Conservation (phyloP, 2,888 invertebrate genomes). For the Lordiphosa fenestrarum region DNA sequence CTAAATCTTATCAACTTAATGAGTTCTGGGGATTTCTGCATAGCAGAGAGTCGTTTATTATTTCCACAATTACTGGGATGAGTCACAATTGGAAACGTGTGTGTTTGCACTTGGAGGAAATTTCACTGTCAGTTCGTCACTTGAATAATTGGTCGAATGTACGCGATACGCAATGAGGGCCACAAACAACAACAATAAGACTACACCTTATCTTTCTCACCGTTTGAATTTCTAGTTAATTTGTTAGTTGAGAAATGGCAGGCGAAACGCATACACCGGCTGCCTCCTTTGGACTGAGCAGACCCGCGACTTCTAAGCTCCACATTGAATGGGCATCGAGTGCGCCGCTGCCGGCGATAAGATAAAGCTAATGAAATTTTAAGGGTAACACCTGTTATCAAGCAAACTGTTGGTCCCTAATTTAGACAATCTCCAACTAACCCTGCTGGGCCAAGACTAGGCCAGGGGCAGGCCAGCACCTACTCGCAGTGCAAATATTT, state of each 20-base stretch:
- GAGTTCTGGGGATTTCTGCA: constrained; percentile 45
- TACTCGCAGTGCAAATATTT: constrained; percentile 28
- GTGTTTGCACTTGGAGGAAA: constrained; percentile 33
- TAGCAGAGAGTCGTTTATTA: constrained; percentile 12
- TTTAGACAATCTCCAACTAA: constrained; percentile 1
- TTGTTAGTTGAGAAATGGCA: constrained; percentile 12
- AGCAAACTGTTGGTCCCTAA: constrained; percentile 7
- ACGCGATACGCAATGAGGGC: constrained; percentile 28
- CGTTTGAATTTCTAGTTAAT: constrained; percentile 32
- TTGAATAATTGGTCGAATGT: not conserved
- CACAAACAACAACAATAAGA: constrained; percentile 24
- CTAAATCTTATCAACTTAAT: constrained; percentile 66
- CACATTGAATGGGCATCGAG: constrained; percentile 51
- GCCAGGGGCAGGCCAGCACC: constrained; percentile 12
- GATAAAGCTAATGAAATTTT: constrained; percentile 62
- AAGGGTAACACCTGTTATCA: constrained; percentile 63
- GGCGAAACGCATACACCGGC: constrained; percentile 47
- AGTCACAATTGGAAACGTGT: constrained; percentile 33
- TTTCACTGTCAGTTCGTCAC: constrained; percentile 29
- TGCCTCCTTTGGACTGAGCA: constrained; percentile 56
- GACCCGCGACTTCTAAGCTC: constrained; percentile 8
- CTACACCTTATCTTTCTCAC: constrained; percentile 49
- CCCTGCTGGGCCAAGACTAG: too few species aligned
- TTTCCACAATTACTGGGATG: constrained; percentile 30
- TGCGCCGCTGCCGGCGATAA: constrained; percentile 40